Conservation (phyloP, 2,888 invertebrate species). For the Leptopterna dolabrata region DNA sequence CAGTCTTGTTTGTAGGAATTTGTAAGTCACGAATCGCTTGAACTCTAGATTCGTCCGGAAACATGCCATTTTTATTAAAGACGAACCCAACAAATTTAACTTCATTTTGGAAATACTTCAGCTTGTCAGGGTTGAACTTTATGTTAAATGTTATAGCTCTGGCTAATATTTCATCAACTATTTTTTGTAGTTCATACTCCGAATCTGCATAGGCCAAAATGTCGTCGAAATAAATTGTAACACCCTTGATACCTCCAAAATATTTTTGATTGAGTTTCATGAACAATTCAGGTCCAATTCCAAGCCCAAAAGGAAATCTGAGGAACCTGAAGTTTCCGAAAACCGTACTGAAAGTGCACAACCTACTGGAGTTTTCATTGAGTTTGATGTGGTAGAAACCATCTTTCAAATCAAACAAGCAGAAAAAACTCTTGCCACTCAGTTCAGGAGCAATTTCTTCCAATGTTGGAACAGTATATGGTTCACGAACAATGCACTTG, state of each 20-base stretch:
- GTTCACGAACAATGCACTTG: slow-evolving; percentile 59
- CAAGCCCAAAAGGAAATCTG: slow-evolving; percentile 8
- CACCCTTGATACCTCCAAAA: slow-evolving; percentile 13
- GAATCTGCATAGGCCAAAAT: background rate
- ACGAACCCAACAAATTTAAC: slow-evolving; percentile 29
- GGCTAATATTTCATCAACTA: background rate
- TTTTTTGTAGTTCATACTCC: background rate
- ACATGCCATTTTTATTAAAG: background rate
- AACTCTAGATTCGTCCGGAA: too few species aligned
- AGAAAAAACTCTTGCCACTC: slow-evolving; percentile 45
- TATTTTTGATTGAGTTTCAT: slow-evolving; percentile 2
- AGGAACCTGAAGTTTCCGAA: slow-evolving; percentile 28
- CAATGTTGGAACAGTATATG: slow-evolving; percentile 61
- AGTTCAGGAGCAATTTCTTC: slow-evolving; percentile 60
- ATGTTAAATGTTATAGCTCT: background rate
- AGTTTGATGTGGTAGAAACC: slow-evolving; percentile 16
- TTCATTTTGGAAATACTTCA: slow-evolving; percentile 5
- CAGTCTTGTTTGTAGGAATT: background rate
- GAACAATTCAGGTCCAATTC: background rate
- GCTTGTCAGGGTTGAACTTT: slow-evolving; percentile 3
- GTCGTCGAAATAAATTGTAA: slow-evolving; percentile 15
- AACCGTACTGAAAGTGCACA: slow-evolving; percentile 21
- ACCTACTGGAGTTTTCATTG: background rate
- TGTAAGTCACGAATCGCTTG: too few species aligned
- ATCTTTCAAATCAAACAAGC: slow-evolving; percentile 20